Evolutionary conservation across 2,113 vertebrate genomes (phyloP), one percentile per base, ranked within the genome.

Genomic region (Chaetodon auriga): DNA sequence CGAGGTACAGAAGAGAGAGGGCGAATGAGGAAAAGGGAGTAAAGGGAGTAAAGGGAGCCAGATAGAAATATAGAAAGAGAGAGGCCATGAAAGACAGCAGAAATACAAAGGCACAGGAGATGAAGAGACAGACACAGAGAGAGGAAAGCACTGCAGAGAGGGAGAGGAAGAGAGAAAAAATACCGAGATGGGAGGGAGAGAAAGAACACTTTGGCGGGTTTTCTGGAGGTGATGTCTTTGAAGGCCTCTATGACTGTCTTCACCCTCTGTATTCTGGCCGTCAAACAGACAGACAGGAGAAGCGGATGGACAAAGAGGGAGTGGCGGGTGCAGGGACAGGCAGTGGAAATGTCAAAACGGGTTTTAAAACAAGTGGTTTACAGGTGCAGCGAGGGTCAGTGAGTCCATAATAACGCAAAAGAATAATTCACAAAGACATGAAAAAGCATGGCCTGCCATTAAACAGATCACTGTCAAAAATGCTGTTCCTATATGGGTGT

Each of bases 211-310:
- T 79, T 76, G 69, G 87, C 16, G 13, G 71, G 74, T 63, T 84
- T 90, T 82, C 81, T 87, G 55, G 79, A 88, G 80, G 85, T 88
- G 71, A 62, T 68, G 73, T 65, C 82, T 89, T 90, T 87, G 78
- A 87, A 87, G 79, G 58, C 84, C 77, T 81, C 60, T 14, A 19
- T 62, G 83, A 64, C 55, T 46, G 64, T 77, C 74, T 69, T 83
- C 54, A 41, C 41, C 64, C 45, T 87, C 77, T 85, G 76, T 60
- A 62, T 78, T 77, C 66, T 68, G 85, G 61, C 12, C 16, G 19
- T 84, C 71, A 66, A 53, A 15, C 71, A 23, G 80, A 74, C 70
- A 77, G 70, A 75, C 66, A 71, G 68, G 68, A 66, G 61, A 70
- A 78, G 76, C 75, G 81, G 83, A 84, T 77, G 77, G 85, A 75